Base-by-base conservation (phyloP, 2,888 invertebrate species). In the Melitaea athalia region DNA sequence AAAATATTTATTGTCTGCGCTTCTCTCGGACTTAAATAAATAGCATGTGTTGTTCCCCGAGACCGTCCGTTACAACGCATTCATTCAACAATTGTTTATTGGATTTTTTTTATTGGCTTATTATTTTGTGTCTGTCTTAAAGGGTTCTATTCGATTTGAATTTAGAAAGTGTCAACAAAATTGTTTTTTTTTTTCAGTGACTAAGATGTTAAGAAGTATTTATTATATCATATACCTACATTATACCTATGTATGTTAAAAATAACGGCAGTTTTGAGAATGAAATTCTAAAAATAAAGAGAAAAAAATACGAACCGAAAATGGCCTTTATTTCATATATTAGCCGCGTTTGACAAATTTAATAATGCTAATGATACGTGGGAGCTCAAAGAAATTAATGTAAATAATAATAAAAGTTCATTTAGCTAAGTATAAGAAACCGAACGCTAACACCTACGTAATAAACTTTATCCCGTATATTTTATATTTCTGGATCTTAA, bases 1-100 rank as follows among this genome's bases (percentile, higher is more conserved):
- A 82, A 84, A 87, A 88, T 86, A 86, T 88, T 87, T 87, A 87
- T 85, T 85, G 84, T 84, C 78, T 78, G 71, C 74, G 75, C 77
- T 78, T 78, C 77, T 76, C 77, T 59, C 70, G 75, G 77, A 78
- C 81, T 77, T 78, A 79, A 83, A 81, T 81, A 86, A 85, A 85
- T 75, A 74, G 63, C 45, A 60, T 33, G 63, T 64, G 71, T 69
- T 74, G 68, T 73, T 70, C 64, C 53, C 64, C 52, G 24, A 66
- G 63, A 45, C 59, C 67, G 43, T 63, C 63, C 52, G 67, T 63
- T 63, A 43, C 62, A 42, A 59, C 17, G 42, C 57, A 59, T 64
- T 64, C 64, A 59, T 67, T 64, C 64, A 63, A 49, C 66, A 52
- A 61, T 70, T 68, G 68, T 68, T 64, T 50, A 59, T 70, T 59